Percentiles rank a stretch among this genome's conserved stretches.
phyloP scores from a whole-genome alignment of 2,113 vertebrate species.

The Myrmophylax atrothorax region DNA sequence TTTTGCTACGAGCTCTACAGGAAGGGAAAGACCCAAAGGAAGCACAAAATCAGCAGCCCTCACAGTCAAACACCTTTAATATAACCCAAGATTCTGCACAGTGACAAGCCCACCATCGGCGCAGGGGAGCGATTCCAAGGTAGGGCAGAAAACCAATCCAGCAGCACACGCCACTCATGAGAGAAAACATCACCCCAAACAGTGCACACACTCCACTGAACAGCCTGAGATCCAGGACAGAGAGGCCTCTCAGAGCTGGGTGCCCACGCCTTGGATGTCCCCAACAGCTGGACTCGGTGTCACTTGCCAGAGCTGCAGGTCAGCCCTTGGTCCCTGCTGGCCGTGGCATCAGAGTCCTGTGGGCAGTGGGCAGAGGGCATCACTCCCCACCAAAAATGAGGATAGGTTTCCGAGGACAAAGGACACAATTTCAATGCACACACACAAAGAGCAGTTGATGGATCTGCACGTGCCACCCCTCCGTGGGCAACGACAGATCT shows the following conservation, averaged over 20 bases:
- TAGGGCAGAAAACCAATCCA: not conserved
- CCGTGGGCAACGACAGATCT: not conserved
- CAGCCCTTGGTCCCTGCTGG: not conserved
- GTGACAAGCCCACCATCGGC: not conserved
- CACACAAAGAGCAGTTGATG: accelerated
- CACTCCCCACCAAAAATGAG: not conserved
- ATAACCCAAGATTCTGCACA: not conserved
- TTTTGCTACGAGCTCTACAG: not conserved
- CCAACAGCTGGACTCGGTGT: accelerated
- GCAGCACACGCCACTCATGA: not conserved
- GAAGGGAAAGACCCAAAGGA: not conserved
- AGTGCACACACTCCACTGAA: not conserved
- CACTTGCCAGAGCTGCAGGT: accelerated
- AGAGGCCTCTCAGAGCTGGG: not conserved
- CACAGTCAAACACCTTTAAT: slow-evolving; percentile 35
- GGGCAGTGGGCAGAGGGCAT: not conserved
- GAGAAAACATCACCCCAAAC: not conserved
- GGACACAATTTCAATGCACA: not conserved
- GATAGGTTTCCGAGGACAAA: not conserved
- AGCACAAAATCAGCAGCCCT: not conserved
- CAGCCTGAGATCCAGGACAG: not conserved
- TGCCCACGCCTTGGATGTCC: accelerated
- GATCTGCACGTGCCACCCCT: not conserved
- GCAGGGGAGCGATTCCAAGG: not conserved
- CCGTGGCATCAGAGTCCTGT: accelerated